A percentile compares a stretch with the other conserved stretches of the same genome.
Conservation (phyloP, 2,888 invertebrate genomes). For the Drosophila ezoana region DNA sequence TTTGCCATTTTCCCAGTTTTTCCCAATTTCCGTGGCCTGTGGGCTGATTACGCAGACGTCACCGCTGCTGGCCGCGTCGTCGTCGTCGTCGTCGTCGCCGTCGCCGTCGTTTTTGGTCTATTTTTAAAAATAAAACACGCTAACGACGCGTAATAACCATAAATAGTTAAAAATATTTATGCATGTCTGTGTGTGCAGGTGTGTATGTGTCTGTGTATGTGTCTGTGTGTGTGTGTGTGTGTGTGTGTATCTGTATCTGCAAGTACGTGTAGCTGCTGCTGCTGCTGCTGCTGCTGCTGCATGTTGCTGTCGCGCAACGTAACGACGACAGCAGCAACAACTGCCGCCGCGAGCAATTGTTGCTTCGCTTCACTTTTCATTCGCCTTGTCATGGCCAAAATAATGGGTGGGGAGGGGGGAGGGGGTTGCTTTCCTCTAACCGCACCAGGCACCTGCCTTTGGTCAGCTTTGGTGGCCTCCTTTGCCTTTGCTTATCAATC, state of each 20-base stretch:
- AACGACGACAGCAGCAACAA: conserved; percentile 5
- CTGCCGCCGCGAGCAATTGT: conserved; percentile 6
- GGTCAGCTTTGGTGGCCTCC: conserved; percentile 42
- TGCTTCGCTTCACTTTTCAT: conserved; percentile 4
- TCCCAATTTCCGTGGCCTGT: conserved; percentile 14
- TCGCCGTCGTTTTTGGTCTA: conserved; percentile 22
- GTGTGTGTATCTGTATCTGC: conserved; percentile 22
- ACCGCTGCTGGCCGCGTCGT: conserved; percentile 1
- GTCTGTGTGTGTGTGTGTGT: conserved; percentile 2
- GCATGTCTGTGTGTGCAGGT: neutral
- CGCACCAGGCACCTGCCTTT: neutral
- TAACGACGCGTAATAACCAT: conserved; percentile 57
- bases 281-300: conserved; percentile 8
- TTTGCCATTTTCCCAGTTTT: conserved; percentile 31
- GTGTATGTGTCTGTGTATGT: too few relatives aligned
- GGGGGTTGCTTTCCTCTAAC: neutral
- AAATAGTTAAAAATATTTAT: conserved; percentile 57
- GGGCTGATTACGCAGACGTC: conserved; percentile 22
- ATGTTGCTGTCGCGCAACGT: conserved; percentile 1
- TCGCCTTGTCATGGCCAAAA: conserved; percentile 23
- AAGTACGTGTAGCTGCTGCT: conserved; percentile 19
- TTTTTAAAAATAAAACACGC: conserved; percentile 59
- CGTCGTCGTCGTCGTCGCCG: conserved; percentile 9
- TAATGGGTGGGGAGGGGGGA: neutral
- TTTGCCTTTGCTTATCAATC: conserved; percentile 46